Conservation (phyloP, 2,888 invertebrate species). For the Cremastinae sp. region DNA sequence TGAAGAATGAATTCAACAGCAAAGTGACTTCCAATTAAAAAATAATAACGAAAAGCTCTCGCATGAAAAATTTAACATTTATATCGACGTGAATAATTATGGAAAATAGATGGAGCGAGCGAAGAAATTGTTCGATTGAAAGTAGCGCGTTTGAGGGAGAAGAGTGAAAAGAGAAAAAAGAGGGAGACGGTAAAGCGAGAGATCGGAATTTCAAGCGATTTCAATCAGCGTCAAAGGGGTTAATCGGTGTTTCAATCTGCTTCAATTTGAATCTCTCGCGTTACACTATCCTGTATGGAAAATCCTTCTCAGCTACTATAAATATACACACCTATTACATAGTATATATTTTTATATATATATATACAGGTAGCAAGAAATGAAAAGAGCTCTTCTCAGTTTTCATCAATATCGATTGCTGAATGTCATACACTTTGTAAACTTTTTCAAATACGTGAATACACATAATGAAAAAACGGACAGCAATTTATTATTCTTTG, state of each 20-base stretch:
- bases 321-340: neutral
- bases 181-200: neutral
- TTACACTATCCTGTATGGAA: constrained; percentile 21
- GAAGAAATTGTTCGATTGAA: constrained; percentile 12
- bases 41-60: too few species aligned
- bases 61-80: too few species aligned
- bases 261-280: constrained; percentile 11
- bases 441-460: neutral
- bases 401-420: constrained; percentile 54
- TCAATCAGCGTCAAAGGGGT: constrained; percentile 30
- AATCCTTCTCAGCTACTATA: neutral
- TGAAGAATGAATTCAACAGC: too few species aligned
- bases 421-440: constrained; percentile 10
- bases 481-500: too few species aligned
- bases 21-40: too few species aligned
- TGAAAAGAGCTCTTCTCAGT: constrained; percentile 37
- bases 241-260: constrained; percentile 22
- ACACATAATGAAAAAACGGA: constrained; percentile 13
- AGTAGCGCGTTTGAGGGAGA: neutral
- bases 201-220: constrained; percentile 13
- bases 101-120: neutral
- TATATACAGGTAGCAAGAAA: constrained; percentile 28
- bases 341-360: too few species aligned
- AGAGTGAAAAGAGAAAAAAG: neutral
- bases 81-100: too few species aligned